Percentiles rank a stretch among this genome's conserved stretches.
Conservation (phyloP, 2,797 vertebrate species). For the Phyllotis vaccarum region DNA sequence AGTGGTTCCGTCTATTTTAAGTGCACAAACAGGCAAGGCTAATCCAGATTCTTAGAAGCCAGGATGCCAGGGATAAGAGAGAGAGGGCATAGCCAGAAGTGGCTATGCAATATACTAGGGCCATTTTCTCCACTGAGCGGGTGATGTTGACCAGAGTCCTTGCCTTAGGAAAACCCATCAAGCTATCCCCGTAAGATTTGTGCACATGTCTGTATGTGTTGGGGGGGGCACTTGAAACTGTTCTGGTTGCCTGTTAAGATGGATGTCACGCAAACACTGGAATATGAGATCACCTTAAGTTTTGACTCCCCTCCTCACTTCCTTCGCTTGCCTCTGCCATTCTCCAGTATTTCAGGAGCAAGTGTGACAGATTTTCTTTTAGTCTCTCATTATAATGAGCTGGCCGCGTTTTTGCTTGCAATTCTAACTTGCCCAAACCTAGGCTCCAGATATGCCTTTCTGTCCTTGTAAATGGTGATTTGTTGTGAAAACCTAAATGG, state of each 20-base stretch:
- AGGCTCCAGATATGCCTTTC: not conserved
- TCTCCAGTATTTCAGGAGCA: not conserved
- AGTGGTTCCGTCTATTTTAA: slow-evolving; percentile 68
- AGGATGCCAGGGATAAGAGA: not conserved
- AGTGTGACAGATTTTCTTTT: not conserved
- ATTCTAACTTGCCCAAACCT: not conserved
- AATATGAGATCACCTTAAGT: not conserved
- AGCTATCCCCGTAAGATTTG: too few relatives aligned
- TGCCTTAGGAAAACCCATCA: not conserved
- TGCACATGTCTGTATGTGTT: not conserved
- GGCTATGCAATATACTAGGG: not conserved
- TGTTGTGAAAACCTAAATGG: not conserved
- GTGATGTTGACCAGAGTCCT: not conserved
- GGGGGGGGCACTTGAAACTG: not conserved
- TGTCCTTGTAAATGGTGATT: not conserved
- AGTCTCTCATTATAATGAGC: not conserved
- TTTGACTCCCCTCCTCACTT: not conserved
- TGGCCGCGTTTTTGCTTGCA: not conserved
- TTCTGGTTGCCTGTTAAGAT: not conserved
- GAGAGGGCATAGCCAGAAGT: not conserved
- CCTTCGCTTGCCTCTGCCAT: not conserved
- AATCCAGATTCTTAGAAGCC: slow-evolving; percentile 27
- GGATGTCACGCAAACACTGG: not conserved
- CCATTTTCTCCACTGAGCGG: not conserved
- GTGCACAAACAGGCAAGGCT: slow-evolving; percentile 43